Evolutionary conservation across 2,888 invertebrate species (phyloP).

Genomic region (Neoitamus cyanurus): DNA sequence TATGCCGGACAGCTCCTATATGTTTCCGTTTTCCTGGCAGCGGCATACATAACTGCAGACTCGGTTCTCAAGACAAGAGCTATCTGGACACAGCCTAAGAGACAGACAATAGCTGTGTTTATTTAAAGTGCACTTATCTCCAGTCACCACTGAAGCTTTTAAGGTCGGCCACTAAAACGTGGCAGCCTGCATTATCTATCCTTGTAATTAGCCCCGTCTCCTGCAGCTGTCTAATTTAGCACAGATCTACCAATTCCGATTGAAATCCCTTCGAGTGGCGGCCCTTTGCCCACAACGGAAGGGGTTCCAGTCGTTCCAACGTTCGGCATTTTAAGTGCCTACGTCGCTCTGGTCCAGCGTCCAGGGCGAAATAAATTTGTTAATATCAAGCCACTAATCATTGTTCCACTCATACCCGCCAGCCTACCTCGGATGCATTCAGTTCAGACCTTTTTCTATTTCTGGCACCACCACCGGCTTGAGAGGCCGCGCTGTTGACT

Average conservation of each 20-base stretch:
- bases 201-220: not conserved
- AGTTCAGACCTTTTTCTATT: not conserved
- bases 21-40: too few species aligned
- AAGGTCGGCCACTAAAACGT: not conserved
- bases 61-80: not conserved
- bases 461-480: not conserved
- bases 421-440: not conserved
- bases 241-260: not conserved
- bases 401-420: conserved; percentile 13
- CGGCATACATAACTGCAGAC: too few species aligned
- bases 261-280: not conserved
- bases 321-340: not conserved
- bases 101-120: not conserved
- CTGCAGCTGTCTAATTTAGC: not conserved
- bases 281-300: too few species aligned
- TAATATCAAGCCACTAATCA: conserved; percentile 30
- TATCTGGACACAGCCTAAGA: not conserved
- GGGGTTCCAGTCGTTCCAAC: not conserved
- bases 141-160: not conserved
- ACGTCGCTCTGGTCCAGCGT: not conserved
- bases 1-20: too few species aligned
- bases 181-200: not conserved
- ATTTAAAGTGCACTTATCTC: not conserved
- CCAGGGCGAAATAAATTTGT: conserved; percentile 8
- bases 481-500: not conserved